Percentiles rank a stretch among this genome's conserved stretches.
These are phyloP conservation scores for Oreocharis arfaki DNA, from an alignment of 2,113 vertebrate species.

Conservation along the genomic window DNA sequence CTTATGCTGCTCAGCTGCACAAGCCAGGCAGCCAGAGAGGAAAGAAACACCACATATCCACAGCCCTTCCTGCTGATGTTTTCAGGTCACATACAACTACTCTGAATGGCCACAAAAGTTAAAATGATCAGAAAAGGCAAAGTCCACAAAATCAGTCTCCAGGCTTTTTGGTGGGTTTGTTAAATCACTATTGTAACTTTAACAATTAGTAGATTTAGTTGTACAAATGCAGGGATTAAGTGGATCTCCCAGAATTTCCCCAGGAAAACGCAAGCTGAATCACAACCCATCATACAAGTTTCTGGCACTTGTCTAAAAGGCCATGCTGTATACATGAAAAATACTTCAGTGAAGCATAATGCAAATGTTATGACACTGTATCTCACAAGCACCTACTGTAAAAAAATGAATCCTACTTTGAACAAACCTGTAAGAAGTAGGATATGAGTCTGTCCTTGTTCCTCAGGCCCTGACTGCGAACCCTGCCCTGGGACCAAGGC, in stretches of 20 bases:
- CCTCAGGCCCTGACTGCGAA: background rate
- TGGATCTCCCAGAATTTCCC: background rate
- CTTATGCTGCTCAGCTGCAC: background rate
- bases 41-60: background rate
- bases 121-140: background rate
- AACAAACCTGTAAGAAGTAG: background rate
- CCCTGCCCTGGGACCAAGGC: background rate
- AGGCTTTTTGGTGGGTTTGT: background rate
- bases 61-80: background rate
- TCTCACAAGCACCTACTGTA: background rate
- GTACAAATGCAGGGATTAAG: background rate
- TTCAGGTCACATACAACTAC: background rate
- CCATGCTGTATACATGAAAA: background rate
- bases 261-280: background rate
- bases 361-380: background rate
- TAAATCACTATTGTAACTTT: background rate
- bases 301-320: background rate
- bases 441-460: fast-evolving
- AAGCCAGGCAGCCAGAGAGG: background rate
- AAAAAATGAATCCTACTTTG: background rate
- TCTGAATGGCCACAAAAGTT: background rate
- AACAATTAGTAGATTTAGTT: background rate
- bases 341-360: background rate
- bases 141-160: background rate
- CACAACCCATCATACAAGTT: background rate